phyloP scores from a whole-genome alignment of 2,797 vertebrate species.

The Masticophis lateralis region DNA sequence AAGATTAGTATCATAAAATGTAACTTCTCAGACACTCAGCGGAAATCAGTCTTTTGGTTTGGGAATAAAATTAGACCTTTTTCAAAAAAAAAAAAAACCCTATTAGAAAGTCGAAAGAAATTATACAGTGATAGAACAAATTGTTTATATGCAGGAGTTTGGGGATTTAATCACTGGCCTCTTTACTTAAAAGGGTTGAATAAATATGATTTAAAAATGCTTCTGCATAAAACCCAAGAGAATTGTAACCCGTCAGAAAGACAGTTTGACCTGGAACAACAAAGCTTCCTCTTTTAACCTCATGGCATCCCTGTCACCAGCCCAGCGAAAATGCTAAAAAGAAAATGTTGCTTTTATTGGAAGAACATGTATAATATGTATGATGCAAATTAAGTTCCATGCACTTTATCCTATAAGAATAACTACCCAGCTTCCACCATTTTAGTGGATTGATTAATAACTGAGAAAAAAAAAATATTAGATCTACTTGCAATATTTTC shows the following conservation, averaged over 20 bases:
- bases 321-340: background rate
- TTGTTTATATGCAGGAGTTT: background rate
- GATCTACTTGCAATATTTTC: background rate
- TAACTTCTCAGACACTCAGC: slow-evolving; percentile 31
- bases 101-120: slow-evolving; percentile 21
- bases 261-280: background rate
- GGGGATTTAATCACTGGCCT: background rate
- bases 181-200: background rate
- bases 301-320: background rate
- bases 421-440: background rate
- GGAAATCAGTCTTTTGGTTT: background rate
- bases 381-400: background rate
- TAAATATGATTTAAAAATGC: background rate
- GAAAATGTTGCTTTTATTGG: background rate
- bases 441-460: background rate
- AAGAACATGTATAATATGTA: background rate
- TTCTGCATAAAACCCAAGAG: background rate
- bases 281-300: background rate
- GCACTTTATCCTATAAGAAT: background rate
- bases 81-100: background rate
- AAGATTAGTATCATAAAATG: slow-evolving; percentile 31
- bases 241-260: background rate
- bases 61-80: background rate
- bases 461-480: background rate
- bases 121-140: background rate